These are phyloP conservation scores for Clarias batrachus DNA, from an alignment of 2,113 vertebrate genomes.

Conservation along the genomic window DNA sequence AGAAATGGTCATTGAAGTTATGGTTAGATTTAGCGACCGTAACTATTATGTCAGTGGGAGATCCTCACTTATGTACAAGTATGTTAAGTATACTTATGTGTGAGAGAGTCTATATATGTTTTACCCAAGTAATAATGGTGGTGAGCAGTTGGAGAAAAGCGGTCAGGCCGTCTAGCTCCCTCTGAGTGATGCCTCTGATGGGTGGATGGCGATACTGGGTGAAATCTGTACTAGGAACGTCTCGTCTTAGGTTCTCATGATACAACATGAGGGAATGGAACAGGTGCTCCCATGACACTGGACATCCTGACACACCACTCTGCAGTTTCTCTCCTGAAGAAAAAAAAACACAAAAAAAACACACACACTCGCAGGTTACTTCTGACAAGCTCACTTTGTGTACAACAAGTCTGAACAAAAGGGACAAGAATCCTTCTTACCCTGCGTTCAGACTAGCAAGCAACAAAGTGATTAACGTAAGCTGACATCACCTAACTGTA, in stretches of 20 bases:
- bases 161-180: slow-evolving; percentile 91
- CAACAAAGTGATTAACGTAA: background rate
- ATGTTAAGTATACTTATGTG: background rate
- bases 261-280: slow-evolving; percentile 97
- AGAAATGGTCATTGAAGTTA: background rate
- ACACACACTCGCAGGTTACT: background rate
- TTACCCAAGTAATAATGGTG: slow-evolving; percentile 90
- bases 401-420: background rate
- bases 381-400: background rate
- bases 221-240: slow-evolving; percentile 86
- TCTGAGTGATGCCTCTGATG: slow-evolving; percentile 91
- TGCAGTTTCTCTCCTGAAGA: slow-evolving; percentile 88
- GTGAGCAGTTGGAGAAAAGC: slow-evolving; percentile 89
- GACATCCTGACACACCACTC: slow-evolving; percentile 83
- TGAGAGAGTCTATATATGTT: background rate
- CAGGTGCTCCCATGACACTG: slow-evolving; percentile 97
- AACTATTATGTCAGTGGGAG: background rate
- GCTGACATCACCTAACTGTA: background rate
- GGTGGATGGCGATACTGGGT: slow-evolving; percentile 90
- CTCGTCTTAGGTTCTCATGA: slow-evolving; percentile 90
- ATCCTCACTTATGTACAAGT: no score
- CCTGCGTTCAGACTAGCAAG: background rate
- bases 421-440: background rate
- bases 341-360: slow-evolving; percentile 34
- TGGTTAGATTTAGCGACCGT: background rate